These are phyloP conservation scores for Parasteatoda lunata DNA, from an alignment of 2,888 invertebrate species.

Conservation along the genomic window DNA sequence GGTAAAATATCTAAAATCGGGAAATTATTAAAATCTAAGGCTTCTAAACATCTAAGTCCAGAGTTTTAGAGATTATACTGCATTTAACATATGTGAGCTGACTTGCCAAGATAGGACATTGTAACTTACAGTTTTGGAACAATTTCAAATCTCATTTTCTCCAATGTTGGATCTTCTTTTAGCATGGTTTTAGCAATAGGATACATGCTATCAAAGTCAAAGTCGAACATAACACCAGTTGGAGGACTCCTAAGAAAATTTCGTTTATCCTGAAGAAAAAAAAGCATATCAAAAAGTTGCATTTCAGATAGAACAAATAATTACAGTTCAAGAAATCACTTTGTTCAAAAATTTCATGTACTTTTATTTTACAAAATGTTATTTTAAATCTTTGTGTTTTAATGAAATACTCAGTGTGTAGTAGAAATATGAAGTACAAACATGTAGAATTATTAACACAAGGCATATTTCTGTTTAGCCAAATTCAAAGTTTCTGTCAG, in stretches of 20 bases:
- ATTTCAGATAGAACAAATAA: not conserved
- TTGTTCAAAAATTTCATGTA: too few species aligned
- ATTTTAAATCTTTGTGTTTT: too few species aligned
- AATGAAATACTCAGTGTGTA: too few species aligned
- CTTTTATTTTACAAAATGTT: too few species aligned
- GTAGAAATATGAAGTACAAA: too few species aligned
- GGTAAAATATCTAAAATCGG: too few species aligned
- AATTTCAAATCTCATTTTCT: constrained; percentile 98
- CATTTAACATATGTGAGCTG: not conserved
- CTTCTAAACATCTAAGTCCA: too few species aligned
- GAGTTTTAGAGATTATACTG: not conserved
- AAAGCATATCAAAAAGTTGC: not conserved
- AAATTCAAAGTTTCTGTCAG: too few species aligned
- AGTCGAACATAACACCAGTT: constrained; percentile 94
- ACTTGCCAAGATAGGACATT: not conserved
- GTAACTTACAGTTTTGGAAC: constrained; percentile 96
- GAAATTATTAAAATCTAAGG: too few species aligned
- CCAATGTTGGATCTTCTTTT: constrained; percentile 94
- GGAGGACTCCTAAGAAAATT: constrained; percentile 98
- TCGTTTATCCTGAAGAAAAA: constrained; percentile 85
- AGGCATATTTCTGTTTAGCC: too few species aligned
- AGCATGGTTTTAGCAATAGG: constrained; percentile 96
- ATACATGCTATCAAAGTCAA: constrained; percentile 93
- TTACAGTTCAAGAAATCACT: not conserved
- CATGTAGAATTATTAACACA: too few species aligned